Evolutionary conservation across 2,113 vertebrate species (phyloP).

Genomic region (Craseonycteris thonglongyai): DNA sequence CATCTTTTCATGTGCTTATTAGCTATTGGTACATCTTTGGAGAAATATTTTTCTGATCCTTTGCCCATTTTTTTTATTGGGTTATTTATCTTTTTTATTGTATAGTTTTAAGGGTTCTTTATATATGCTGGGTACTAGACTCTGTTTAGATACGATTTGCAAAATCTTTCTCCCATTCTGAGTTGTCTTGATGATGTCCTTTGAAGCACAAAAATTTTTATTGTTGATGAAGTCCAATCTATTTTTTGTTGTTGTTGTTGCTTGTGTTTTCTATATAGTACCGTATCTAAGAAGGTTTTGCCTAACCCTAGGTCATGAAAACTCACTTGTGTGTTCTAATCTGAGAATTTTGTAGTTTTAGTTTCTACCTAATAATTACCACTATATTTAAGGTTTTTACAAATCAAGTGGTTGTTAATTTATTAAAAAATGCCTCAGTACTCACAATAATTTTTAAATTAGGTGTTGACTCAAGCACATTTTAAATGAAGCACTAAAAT

Average conservation of each 20-base stretch:
- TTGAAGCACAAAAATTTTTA: neutral
- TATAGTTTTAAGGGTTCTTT: neutral
- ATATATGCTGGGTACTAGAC: too few species aligned
- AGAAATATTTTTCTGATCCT: neutral
- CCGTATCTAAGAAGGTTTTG: neutral
- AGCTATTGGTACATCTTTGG: neutral
- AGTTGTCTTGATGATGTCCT: neutral
- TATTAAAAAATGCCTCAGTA: neutral
- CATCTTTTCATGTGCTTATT: slow-evolving; percentile 3
- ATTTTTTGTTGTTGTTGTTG: slow-evolving; percentile 6
- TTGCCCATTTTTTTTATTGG: neutral
- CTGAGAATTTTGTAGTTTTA: neutral
- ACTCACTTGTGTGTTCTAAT: slow-evolving; percentile 1
- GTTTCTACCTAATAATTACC: neutral
- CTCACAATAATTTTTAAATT: neutral
- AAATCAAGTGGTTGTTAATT: neutral
- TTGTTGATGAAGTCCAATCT: neutral
- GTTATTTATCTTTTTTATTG: neutral
- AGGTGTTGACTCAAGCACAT: neutral
- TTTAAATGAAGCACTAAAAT: slow-evolving; percentile 10
- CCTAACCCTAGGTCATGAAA: neutral
- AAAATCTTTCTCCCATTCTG: neutral
- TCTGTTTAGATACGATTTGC: neutral
- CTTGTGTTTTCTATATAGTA: neutral
- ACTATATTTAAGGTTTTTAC: neutral